A percentile compares a stretch with the other conserved stretches of the same genome.
Conservation (phyloP, 1,140 invertebrate genomes). For the Meloidogyne floridensis region DNA sequence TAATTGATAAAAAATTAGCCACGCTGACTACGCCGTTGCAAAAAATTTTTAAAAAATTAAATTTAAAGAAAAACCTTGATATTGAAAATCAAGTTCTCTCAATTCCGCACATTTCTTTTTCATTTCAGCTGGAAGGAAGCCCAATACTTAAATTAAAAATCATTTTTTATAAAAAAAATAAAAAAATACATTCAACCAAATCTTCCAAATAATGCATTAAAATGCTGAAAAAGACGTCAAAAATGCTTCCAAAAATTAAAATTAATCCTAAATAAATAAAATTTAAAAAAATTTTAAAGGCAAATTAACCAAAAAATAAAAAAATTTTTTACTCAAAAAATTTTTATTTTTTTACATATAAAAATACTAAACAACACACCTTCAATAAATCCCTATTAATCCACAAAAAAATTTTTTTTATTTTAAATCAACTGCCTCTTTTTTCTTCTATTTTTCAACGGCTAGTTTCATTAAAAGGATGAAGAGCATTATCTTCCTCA, state of each 20-base stretch:
- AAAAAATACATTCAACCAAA: conserved; percentile 36
- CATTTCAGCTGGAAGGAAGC: conserved; percentile 31
- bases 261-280: neutral
- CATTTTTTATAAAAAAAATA: neutral
- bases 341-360: no score
- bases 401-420: no score
- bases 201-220: conserved; percentile 45
- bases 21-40: no score
- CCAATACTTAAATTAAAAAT: conserved; percentile 30
- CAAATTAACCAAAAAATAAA: neutral
- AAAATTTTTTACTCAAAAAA: no score
- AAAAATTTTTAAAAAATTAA: no score
- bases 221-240: neutral
- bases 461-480: conserved; percentile 23
- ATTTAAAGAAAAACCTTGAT: neutral
- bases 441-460: neutral
- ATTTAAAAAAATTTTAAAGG: neutral
- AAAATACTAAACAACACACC: no score
- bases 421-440: no score
- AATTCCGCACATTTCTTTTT: conserved; percentile 34
- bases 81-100: conserved; percentile 32
- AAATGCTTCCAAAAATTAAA: neutral
- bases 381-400: no score
- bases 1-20: neutral
- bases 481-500: conserved; percentile 4